Evolutionary conservation across 2,113 vertebrate species (phyloP), one percentile per base, ranked within the genome.

Genomic region (Uropsilus gracilis): DNA sequence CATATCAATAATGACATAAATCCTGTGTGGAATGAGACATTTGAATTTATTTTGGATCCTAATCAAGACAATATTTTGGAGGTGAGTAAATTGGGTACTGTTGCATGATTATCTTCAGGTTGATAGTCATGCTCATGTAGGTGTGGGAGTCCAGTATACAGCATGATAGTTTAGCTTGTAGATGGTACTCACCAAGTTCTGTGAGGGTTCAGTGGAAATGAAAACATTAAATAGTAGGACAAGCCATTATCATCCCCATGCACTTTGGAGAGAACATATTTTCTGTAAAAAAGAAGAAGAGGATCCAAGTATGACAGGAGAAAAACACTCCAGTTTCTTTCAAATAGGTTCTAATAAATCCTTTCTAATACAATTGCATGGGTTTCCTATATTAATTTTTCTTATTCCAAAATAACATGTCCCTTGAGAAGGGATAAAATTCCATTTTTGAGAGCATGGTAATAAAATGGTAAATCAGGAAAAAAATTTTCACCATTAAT

Each of bases 31-130:
- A 98, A 99, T 0, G 99, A 99, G 96, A 99, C 98, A 7, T 99
- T 99, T 37, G 98, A 99, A 87, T 99, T 99, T 97, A 99, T 99
- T 89, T 95, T 99, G 97, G 99, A 99, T 96, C 99, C 99, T 81
- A 99, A 99, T 94, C 99, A 99, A 97, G 98, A 99, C 80, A 99
- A 99, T 75, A 34, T 99, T 94, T 98, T 99, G 86, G 99, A 99
- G 99, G 99, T 99, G 96, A 98, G 94, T 88, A 66, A 57, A 46
- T 59, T 92, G 72, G 10, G 39, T 20, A 50, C 32, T 42, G n/a
- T 68, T 76, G 1, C 7, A 57, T 30, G n/a, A 26, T 11, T 37
- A 11, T 50, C 14, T 68, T 69, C 66, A 69, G n/a, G 18, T 28
- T 48, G 46, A 81, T 34, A 76, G 28, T 17, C n/a, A 46, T 8